Evolutionary conservation across 2,113 vertebrate species (phyloP), one percentile per base, ranked within the genome.

Genomic region (Tetraodon nigroviridis): DNA sequence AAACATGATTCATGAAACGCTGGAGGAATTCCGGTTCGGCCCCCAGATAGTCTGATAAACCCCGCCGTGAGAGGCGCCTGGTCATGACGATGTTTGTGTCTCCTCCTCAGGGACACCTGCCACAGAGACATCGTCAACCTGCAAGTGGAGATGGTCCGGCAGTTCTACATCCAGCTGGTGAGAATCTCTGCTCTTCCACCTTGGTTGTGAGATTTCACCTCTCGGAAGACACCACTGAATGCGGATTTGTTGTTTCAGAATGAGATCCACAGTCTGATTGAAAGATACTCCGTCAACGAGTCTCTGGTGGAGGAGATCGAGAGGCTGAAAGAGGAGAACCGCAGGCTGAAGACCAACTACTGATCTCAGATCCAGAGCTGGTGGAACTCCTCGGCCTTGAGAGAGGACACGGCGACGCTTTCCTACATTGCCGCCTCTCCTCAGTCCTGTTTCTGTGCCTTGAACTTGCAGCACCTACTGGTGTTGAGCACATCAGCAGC

Each of bases 81-180:
- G 19, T 13, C 14, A 14, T 22, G 16, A 29, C 6, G 10, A 7
- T 55, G 1, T 6, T 16, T n/a, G 3, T 21, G 11, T 58, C 8
- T 54, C 29, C 18, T 71, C 24, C 1, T 49, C 84, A 98, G 97
- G 79, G 94, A 97, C 73, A 77, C 91, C 0, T 97, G 94, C 64
- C 96, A 99, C 80, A 88, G 90, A 76, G 97, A 99, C 82, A 92
- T 98, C 63, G 90, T 99, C 76, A 98, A 98, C 89, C 90, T 99
- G 27, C 97, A 99, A 90, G 91, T 98, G 73, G 97, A 99, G 86
- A 98, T 99, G 95, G 92, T 99, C 64, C 94, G 94, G 42, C 97
- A 99, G 80, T 98, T 99, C 82, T 97, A 96, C 81, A 90, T 97
- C 81, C 95, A 98, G 71, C 70, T 96, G 94, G 97, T 98, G 92